Evolutionary conservation across 1,140 invertebrate genomes (phyloP).

Genomic region (Daktulosphaira vitifoliae): DNA sequence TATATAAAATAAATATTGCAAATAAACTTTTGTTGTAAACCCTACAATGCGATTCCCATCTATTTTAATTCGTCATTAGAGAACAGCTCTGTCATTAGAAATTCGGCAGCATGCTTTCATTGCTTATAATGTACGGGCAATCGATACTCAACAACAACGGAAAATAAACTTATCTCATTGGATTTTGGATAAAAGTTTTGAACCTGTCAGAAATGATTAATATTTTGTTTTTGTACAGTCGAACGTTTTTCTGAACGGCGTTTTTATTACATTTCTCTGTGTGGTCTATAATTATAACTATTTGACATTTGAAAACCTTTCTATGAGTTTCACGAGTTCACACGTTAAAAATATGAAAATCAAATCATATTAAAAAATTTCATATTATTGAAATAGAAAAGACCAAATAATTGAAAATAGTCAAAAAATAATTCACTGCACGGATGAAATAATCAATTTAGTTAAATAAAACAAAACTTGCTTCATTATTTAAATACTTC

Average conservation of each 20-base stretch:
- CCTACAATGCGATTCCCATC: not conserved
- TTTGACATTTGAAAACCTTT: no score
- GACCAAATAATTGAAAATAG: no score
- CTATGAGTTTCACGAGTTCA: no score
- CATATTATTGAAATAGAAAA: no score
- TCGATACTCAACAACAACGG: not conserved
- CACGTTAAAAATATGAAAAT: no score
- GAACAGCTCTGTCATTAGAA: not conserved
- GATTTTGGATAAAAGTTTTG: slow-evolving; percentile 9
- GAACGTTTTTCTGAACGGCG: not conserved
- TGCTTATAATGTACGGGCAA: not conserved
- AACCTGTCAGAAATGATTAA: slow-evolving; percentile 23
- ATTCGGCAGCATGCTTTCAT: not conserved
- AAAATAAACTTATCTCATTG: slow-evolving; percentile 11
- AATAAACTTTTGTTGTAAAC: not conserved
- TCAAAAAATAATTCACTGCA: no score
- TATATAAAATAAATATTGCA: not conserved
- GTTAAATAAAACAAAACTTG: no score
- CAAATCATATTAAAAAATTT: no score
- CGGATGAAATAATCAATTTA: no score
- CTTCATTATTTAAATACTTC: no score
- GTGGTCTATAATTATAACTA: no score
- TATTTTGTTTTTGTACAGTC: slow-evolving; percentile 10
- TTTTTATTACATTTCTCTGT: no score
- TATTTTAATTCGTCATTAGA: slow-evolving; percentile 15